Percentiles rank a stretch among this genome's conserved stretches.
phyloP scores from a whole-genome alignment of 2,888 invertebrate species.

The Drosophila macrothrix region DNA sequence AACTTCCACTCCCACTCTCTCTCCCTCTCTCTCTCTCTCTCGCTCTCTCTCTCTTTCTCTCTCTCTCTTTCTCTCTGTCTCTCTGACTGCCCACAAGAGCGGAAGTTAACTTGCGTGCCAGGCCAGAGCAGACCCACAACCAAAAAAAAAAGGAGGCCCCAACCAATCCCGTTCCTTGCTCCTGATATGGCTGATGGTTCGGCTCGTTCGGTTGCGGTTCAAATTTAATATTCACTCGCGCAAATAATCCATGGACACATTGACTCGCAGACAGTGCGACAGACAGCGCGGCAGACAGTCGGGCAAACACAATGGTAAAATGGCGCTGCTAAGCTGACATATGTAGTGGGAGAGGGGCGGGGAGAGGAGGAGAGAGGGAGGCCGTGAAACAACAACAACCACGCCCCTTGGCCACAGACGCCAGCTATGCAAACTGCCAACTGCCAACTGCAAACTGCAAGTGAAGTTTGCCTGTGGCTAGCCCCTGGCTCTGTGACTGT shows the following conservation, averaged over 20 bases:
- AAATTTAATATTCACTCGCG: slow-evolving; percentile 80
- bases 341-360: neutral
- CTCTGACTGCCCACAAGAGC: slow-evolving; percentile 65
- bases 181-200: slow-evolving; percentile 55
- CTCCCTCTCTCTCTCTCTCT: neutral
- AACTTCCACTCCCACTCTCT: neutral
- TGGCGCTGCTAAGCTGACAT: slow-evolving; percentile 75
- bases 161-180: neutral
- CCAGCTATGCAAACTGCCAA: slow-evolving; percentile 63
- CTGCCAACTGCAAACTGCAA: slow-evolving; percentile 70
- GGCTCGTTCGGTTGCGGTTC: slow-evolving; percentile 77
- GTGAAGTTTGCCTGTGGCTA: slow-evolving; percentile 77
- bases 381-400: neutral
- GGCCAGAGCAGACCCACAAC: slow-evolving; percentile 19
- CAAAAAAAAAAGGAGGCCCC: neutral
- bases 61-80: neutral
- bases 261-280: slow-evolving; percentile 11
- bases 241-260: slow-evolving; percentile 71
- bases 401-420: slow-evolving; percentile 41
- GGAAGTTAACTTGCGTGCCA: slow-evolving; percentile 78
- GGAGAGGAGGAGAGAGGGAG: neutral
- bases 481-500: slow-evolving; percentile 36
- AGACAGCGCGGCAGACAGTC: slow-evolving; percentile 7
- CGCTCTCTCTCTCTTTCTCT: no score
- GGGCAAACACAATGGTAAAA: slow-evolving; percentile 60